Conservation (phyloP, 2,888 invertebrate genomes). For the Mimachlamys varia region DNA sequence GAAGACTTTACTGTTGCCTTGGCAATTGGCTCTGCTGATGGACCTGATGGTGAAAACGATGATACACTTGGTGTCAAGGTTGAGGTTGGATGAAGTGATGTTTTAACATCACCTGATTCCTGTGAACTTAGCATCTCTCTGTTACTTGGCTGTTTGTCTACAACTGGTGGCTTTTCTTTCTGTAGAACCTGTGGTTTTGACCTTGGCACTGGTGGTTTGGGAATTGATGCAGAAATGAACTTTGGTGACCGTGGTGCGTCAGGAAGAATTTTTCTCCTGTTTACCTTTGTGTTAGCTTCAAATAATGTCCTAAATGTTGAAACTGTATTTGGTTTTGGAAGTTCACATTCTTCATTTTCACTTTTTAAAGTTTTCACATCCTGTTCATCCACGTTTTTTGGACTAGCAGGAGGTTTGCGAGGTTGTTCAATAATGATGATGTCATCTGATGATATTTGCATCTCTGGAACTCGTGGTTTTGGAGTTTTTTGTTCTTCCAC, state of each 20-base stretch:
- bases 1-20: background rate
- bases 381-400: constrained; percentile 41
- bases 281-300: constrained; percentile 57
- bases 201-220: constrained; percentile 23
- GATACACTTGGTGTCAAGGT: background rate
- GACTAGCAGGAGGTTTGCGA: constrained; percentile 41
- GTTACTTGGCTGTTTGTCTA: background rate
- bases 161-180: constrained; percentile 32
- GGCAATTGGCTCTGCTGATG: background rate
- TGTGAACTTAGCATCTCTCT: background rate
- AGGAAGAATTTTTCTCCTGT: constrained; percentile 43
- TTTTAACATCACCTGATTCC: background rate
- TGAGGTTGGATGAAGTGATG: background rate
- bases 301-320: constrained; percentile 78
- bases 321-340: constrained; percentile 94
- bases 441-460: constrained; percentile 64
- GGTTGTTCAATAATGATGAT: constrained; percentile 68
- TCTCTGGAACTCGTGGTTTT: constrained; percentile 56
- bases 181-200: constrained; percentile 47
- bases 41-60: background rate
- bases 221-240: constrained; percentile 7
- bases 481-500: constrained; percentile 35
- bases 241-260: constrained; percentile 40
- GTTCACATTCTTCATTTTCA: constrained; percentile 82
- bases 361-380: constrained; percentile 76